Evolutionary conservation across 30 jellyfish, hydroid and myxozoan genomes (phyloP), one percentile per base, ranked within the genome.

Genomic region (Cassiopea xamachana): DNA sequence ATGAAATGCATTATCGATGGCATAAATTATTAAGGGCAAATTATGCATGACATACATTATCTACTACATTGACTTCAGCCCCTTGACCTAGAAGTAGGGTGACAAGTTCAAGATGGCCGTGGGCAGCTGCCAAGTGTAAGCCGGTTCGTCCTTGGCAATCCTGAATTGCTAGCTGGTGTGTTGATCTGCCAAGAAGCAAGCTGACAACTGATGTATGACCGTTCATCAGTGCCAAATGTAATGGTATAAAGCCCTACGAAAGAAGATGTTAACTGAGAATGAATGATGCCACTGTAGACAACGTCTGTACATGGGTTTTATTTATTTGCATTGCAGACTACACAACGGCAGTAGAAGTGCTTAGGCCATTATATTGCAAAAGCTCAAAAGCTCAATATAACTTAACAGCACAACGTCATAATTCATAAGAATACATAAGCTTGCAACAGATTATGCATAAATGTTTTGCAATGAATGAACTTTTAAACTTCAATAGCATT

Each of bases 31-130:
- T 3, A 3, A 10, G 64, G 7, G 10, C 69, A 1, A 39, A 27
- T 60, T n/a, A 19, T 15, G 7, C 27, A 48, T 6, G 8, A 64
- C 97, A 14, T 81, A 96, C 99, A 79, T 75, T 60, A 78, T 96
- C 99, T 14, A 80, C 80, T 12, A 80, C 98, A 82, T 96, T 86
- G 82, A 91, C 89, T 77, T 91, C 98, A 51, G 99, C 99, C 1
- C 99, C 99, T 81, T 96, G 99, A 47, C 99, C 98, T n/a, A 96
- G 96, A n/a, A 96, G 92, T 43, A 96, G 89, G 7, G 97, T 97
- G 81, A 96, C 99, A 45, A 96, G 88, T 67, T 96, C 93, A 75
- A 96, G 94, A 50, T 96, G 99, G 1, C 97, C 97, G 79, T 79
- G 71, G 4, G 98, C 97, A 14, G 99, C 91, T 8, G 99, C 97